Conservation (phyloP, 2,888 invertebrate genomes). For the Cryptosula pallasiana region DNA sequence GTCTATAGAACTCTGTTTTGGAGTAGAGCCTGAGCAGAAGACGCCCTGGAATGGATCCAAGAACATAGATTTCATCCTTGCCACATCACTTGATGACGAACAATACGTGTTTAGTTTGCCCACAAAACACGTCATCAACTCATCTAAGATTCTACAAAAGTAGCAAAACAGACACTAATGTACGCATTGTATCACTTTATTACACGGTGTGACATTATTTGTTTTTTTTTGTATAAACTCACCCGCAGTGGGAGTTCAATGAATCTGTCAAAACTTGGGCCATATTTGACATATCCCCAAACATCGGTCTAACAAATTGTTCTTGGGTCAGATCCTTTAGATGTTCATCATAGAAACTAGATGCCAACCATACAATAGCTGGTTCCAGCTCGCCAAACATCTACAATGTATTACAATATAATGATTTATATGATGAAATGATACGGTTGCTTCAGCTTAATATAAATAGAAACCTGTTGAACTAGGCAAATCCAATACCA, state of each 20-base stretch:
- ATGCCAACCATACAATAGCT: background rate
- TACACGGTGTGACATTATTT: too few relatives aligned
- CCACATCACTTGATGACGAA: background rate
- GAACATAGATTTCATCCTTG: background rate
- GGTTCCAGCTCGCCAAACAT: slow-evolving; percentile 12
- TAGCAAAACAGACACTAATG: too few relatives aligned
- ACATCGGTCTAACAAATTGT: background rate
- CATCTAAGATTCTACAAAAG: background rate
- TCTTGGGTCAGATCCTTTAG: background rate
- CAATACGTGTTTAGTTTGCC: background rate
- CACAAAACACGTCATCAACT: background rate
- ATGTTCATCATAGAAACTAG: background rate
- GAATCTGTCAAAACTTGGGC: background rate
- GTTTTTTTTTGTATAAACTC: too few relatives aligned
- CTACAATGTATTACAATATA: background rate
- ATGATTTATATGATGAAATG: too few relatives aligned
- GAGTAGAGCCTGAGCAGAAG: background rate
- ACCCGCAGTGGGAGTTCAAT: background rate
- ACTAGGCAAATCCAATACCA: too few relatives aligned
- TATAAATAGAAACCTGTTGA: too few relatives aligned
- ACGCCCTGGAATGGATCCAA: background rate
- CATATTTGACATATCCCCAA: slow-evolving; percentile 16
- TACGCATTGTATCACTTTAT: too few relatives aligned
- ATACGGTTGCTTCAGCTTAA: too few relatives aligned
- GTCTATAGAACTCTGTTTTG: background rate